Evolutionary conservation across 1,140 invertebrate genomes (phyloP).

Genomic region (Drosophila baimaii): DNA sequence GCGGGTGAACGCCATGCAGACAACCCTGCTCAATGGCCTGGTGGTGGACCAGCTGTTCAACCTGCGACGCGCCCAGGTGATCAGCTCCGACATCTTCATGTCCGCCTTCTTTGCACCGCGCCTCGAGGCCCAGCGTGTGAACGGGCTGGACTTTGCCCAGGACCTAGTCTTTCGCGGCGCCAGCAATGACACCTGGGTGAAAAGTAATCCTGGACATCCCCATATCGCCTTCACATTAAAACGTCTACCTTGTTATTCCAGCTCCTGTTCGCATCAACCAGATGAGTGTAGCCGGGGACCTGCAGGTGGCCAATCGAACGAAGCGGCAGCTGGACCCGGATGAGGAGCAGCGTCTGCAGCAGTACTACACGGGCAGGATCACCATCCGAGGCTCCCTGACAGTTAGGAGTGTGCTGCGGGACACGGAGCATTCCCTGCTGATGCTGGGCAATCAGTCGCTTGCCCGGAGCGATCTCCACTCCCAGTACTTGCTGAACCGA

Average conservation of each 20-base stretch:
- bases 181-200: constrained; percentile 48
- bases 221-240: not conserved
- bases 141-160: constrained; percentile 68
- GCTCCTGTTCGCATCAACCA: constrained; percentile 72
- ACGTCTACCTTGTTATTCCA: not conserved
- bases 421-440: constrained; percentile 29
- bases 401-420: constrained; percentile 52
- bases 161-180: constrained; percentile 63
- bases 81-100: constrained; percentile 67
- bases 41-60: constrained; percentile 70
- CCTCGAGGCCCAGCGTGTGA: constrained; percentile 59
- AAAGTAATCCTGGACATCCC: constrained; percentile 33
- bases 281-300: constrained; percentile 61
- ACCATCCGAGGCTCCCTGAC: constrained; percentile 63
- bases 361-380: constrained; percentile 71
- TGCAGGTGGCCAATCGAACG: constrained; percentile 44
- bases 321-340: constrained; percentile 4
- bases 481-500: constrained; percentile 44
- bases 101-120: constrained; percentile 61
- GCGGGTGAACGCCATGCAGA: constrained; percentile 46
- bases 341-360: constrained; percentile 42
- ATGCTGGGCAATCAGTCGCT: constrained; percentile 50
- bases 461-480: constrained; percentile 22
- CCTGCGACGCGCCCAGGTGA: constrained; percentile 55
- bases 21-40: constrained; percentile 58